Base-by-base conservation (phyloP, 2,888 invertebrate genomes). In the Entomobrya multifasciata region DNA sequence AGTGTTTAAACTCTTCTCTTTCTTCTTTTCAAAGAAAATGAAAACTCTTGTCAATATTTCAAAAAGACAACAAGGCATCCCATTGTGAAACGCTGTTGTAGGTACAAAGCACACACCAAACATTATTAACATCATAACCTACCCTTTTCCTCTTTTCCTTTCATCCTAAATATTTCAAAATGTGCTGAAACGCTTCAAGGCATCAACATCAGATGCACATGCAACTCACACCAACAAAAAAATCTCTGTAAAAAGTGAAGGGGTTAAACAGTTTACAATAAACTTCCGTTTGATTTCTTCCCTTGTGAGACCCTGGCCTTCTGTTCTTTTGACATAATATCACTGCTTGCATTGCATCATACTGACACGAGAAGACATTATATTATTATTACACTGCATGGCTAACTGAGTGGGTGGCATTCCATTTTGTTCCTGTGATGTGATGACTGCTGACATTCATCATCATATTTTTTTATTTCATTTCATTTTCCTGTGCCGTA, bases 401-500 rank as follows among this genome's bases (percentile, higher is more conserved):
- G 65, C 52, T 60, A 25, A 44, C 77, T 83, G 81, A 20, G 57
- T 83, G 84, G 84, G 84, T 84, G 84, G 84, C 77, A 76, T 83
- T 57, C 41, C 52, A 30, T 57, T 44, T 17, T 47, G 6, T 57
- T 55, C 27, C 22, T 25, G 36, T 74, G n/a, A n/a, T n/a, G n/a
- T n/a, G n/a, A n/a, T n/a, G n/a, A n/a, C 25, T 60, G 15, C 60
- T 83, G 62, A 76, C 76, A 52, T 30, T 62, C 67, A 62, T 62
- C 82, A 76, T 74, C 20, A 17, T 47, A 60, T 76, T 70, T 83
- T 52, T 72, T 65, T 55, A 60, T 81, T 81, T 81, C 49, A 82
- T 72, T 60, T 57, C 72, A 81, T 47, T 78, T 62, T 65, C 15
- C 36, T 36, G n/a, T n/a, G n/a, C n/a, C n/a, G n/a, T n/a, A 30